Percentiles rank a stretch among this genome's conserved stretches.
Conservation (phyloP, 2,888 invertebrate genomes). For the Pammene aurita region DNA sequence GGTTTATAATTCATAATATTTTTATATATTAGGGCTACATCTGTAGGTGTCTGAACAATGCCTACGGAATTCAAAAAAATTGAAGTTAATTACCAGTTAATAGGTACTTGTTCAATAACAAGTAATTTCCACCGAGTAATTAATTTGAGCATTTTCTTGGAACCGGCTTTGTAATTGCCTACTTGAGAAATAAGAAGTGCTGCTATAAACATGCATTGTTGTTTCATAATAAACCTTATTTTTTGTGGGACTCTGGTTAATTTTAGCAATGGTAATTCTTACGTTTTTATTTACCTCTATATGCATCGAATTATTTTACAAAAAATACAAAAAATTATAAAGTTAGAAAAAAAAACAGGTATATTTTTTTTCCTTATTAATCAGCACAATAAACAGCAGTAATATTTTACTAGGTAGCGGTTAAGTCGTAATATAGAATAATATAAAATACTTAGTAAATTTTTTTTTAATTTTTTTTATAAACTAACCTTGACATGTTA, state of each 20-base stretch:
- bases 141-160: conserved; percentile 5
- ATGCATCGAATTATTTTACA: not conserved
- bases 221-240: not conserved
- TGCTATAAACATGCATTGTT: conserved; percentile 1
- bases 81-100: not conserved
- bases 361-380: too few species aligned
- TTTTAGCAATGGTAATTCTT: conserved; percentile 20
- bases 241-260: not conserved
- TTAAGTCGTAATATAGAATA: too few species aligned
- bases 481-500: too few species aligned
- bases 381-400: too few species aligned
- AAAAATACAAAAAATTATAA: not conserved
- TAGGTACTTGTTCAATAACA: not conserved
- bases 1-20: too few species aligned
- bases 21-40: too few species aligned
- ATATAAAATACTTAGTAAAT: too few species aligned
- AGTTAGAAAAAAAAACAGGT: not conserved
- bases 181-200: conserved; percentile 8
- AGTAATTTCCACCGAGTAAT: conserved; percentile 9
- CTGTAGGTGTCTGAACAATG: not conserved
- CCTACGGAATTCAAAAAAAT: not conserved
- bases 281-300: not conserved
- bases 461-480: too few species aligned
- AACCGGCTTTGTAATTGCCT: not conserved
- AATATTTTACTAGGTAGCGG: not conserved